A percentile compares a stretch with the other conserved stretches of the same genome.
phyloP scores from a whole-genome alignment of 1,140 invertebrate genomes.

The Diorhabda sublineata region DNA sequence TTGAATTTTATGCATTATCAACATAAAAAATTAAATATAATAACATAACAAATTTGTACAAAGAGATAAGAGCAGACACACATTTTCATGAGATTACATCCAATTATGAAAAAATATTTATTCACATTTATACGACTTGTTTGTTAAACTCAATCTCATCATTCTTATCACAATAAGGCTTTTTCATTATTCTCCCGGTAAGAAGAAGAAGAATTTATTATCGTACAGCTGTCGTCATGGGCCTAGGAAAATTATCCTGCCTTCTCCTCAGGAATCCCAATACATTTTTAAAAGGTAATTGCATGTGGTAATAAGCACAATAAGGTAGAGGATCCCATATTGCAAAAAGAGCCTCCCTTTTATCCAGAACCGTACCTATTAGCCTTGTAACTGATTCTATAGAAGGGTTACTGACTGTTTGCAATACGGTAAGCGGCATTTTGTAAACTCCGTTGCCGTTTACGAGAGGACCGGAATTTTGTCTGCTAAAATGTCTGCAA shows the following conservation, averaged over 20 bases:
- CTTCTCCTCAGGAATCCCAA: slow-evolving; percentile 48
- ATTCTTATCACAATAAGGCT: slow-evolving; percentile 30
- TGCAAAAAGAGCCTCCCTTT: slow-evolving; percentile 69
- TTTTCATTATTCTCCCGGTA: slow-evolving; percentile 41
- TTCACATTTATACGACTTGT: slow-evolving; percentile 1
- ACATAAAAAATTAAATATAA: slow-evolving; percentile 1
- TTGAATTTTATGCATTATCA: background rate
- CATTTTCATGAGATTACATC: slow-evolving; percentile 9
- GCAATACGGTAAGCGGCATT: slow-evolving; percentile 52
- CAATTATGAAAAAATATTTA: slow-evolving; percentile 4
- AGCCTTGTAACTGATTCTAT: slow-evolving; percentile 54
- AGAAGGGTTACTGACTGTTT: slow-evolving; percentile 48
- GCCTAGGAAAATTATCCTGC: slow-evolving; percentile 40
- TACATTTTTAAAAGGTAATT: slow-evolving; percentile 63
- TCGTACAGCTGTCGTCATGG: slow-evolving; percentile 40
- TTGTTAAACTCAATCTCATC: slow-evolving; percentile 6
- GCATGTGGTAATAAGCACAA: slow-evolving; percentile 76
- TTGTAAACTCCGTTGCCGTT: slow-evolving; percentile 50
- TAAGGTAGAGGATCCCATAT: slow-evolving; percentile 81
- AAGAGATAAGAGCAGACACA: background rate
- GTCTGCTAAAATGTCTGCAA: slow-evolving; percentile 57
- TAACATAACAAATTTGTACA: slow-evolving; percentile 12
- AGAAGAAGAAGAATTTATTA: slow-evolving; percentile 20
- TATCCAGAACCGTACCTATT: slow-evolving; percentile 64
- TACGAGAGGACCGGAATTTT: slow-evolving; percentile 51